Evolutionary conservation across 2,888 invertebrate species (phyloP), one percentile per base, ranked within the genome.

Genomic region (Minunthozetes semirufus): DNA sequence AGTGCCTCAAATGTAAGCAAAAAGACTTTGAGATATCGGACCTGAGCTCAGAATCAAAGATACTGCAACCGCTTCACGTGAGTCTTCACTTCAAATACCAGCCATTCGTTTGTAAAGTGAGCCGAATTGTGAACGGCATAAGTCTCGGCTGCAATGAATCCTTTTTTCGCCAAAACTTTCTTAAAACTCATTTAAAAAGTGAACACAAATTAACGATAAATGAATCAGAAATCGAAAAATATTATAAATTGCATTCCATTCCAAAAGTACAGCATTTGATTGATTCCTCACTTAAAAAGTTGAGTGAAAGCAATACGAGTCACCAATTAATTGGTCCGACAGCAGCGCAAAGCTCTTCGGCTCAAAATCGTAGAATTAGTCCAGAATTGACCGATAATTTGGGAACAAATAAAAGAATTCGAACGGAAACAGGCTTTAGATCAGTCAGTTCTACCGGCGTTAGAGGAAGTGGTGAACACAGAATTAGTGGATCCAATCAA

Each of bases 101-200:
- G 19, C 66, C 66, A 3, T 33, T 66, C 33, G 33, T 38, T 1
- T 66, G 66, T 17, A 33, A 19, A n/a, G 38, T 19, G 0, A n/a
- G 13, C 2, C 29, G 3, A 33, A 6, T 9, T 1, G n/a, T 13
- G 1, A 25, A n/a, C 17, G 38, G 66, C 11, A 9, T 1, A 66
- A 3, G 1, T 1, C 8, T 17, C 3, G 15, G 1, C 2, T 66
- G 66, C n/a, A 66, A 66, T 19, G 38, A 22, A 19, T 38, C n/a
- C 1, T 66, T 29, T 63, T 15, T 17, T 29, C 6, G 9, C 3
- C 1, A 6, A 17, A 66, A 38, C 66, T 66, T 66, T 33, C n/a
- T 66, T 5, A 38, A 66, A 38, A 38, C 66, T 19, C 66, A 66
- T 38, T 15, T 66, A 1, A 66, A 66, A 66, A n/a, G 19, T 66